These are phyloP conservation scores for Ectobius pallidus DNA, from an alignment of 2,888 invertebrate species.

Conservation along the genomic window DNA sequence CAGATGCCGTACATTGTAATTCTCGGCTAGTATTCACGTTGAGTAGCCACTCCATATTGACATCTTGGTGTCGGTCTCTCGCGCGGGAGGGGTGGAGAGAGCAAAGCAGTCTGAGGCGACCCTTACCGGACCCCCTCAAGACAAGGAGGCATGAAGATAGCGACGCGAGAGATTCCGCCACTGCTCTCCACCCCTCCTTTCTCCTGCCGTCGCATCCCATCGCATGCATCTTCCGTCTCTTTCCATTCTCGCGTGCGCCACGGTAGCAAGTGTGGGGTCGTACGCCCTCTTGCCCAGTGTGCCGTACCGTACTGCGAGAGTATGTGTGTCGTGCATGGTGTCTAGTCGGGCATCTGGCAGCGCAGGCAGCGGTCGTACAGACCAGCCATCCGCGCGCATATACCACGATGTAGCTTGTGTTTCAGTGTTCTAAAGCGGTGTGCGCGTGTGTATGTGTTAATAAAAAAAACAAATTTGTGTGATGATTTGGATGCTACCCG, in stretches of 20 bases:
- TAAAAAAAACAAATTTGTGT: neutral
- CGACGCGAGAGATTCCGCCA: neutral
- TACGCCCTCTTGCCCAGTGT: neutral
- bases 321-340: neutral
- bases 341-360: neutral
- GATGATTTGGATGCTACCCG: no score
- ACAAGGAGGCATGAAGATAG: no score
- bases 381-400: neutral
- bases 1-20: no score
- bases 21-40: no score
- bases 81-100: no score
- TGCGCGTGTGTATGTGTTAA: neutral
- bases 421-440: neutral
- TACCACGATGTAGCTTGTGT: neutral
- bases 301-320: neutral
- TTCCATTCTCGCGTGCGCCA: neutral
- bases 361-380: neutral
- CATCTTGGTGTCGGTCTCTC: no score
- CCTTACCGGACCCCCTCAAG: no score
- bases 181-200: neutral
- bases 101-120: no score
- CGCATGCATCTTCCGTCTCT: neutral
- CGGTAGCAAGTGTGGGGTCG: neutral
- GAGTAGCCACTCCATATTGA: no score
- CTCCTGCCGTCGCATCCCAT: slow-evolving; percentile 1